Conservation (phyloP, 2,797 vertebrate species). For the Mycteria americana region DNA sequence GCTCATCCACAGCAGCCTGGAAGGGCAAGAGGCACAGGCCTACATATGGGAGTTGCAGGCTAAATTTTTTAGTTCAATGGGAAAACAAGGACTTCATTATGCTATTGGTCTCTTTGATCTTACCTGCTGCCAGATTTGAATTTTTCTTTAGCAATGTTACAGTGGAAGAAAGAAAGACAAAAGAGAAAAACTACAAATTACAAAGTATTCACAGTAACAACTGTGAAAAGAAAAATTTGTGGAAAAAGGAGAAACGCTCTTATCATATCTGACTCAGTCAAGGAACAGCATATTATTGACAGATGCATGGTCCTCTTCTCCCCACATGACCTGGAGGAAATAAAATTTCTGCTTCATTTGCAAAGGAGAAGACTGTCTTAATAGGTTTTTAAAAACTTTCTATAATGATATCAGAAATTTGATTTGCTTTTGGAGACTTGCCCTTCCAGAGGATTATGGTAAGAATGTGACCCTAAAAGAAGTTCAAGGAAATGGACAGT, state of each 20-base stretch:
- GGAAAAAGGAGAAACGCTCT: background rate
- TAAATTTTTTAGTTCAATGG: background rate
- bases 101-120: background rate
- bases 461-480: background rate
- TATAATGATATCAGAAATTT: background rate
- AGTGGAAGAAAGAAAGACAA: background rate
- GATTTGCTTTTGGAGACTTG: background rate
- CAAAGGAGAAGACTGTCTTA: background rate
- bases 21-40: background rate
- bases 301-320: background rate
- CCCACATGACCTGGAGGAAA: background rate
- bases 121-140: background rate
- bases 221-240: background rate
- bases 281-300: background rate
- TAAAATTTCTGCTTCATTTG: background rate
- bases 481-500: background rate
- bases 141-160: background rate
- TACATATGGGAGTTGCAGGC: background rate
- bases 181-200: background rate
- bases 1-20: background rate
- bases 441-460: background rate
- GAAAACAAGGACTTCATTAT: background rate
- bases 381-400: background rate
- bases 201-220: background rate
- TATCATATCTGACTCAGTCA: background rate